A percentile compares a stretch with the other conserved stretches of the same genome.
phyloP scores from a whole-genome alignment of 2,113 vertebrate genomes.

The Bufo bufo region DNA sequence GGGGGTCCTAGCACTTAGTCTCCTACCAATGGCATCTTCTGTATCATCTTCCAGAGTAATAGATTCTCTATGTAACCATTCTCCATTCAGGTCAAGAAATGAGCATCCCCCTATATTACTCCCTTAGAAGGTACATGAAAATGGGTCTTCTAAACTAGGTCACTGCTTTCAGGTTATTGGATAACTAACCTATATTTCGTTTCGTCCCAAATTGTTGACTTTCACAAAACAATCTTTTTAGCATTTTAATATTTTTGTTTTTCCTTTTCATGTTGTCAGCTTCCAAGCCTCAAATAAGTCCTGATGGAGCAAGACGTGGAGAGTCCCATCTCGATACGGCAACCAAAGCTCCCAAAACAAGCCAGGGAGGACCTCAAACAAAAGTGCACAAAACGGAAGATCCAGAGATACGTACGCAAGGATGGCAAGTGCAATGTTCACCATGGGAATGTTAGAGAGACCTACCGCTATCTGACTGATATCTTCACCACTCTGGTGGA shows the following conservation, averaged over 20 bases:
- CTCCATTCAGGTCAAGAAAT: not conserved
- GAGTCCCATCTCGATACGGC: conserved; percentile 85
- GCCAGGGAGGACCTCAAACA: conserved; percentile 85
- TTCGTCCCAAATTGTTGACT: too few species aligned
- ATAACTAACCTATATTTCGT: too few species aligned
- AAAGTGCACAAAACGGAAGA: conserved; percentile 79
- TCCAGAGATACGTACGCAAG: conserved; percentile 96
- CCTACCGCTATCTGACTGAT: conserved; percentile 94
- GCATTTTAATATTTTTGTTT: not conserved
- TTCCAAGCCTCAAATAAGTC: conserved; percentile 68
- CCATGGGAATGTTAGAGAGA: conserved; percentile 95
- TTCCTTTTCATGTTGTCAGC: conserved; percentile 19
- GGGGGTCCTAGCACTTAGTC: too few species aligned
- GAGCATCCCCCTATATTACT: not conserved
- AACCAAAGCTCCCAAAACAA: conserved; percentile 90
- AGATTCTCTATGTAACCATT: not conserved
- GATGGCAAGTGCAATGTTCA: conserved; percentile 98
- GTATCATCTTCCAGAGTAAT: not conserved
- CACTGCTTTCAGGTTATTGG: too few species aligned
- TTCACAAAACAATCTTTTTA: too few species aligned
- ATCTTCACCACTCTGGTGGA: conserved; percentile 98
- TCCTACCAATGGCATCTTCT: too few species aligned
- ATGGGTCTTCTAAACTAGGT: too few species aligned
- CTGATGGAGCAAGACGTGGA: conserved; percentile 99
- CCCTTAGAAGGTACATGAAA: not conserved